Evolutionary conservation across 2,797 vertebrate genomes (phyloP).

Genomic region (Lycodopsis pacificus): DNA sequence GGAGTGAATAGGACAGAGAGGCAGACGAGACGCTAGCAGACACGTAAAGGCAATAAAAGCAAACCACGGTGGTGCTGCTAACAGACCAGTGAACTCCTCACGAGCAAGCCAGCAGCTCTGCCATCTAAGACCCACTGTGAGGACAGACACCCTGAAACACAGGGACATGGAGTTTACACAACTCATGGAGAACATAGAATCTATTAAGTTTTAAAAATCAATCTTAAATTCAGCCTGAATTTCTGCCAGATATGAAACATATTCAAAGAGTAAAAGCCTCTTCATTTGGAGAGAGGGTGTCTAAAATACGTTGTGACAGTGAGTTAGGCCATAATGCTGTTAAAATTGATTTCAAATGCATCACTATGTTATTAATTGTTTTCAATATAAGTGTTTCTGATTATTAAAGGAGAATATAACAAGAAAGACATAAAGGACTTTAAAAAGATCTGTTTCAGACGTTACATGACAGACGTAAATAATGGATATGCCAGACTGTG

Average conservation of each 20-base stretch:
- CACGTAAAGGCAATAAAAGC: conserved; percentile 44
- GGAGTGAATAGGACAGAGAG: conserved; percentile 49
- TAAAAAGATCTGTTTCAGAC: background rate
- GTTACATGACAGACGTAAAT: background rate
- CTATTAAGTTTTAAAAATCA: conserved; percentile 8
- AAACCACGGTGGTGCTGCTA: conserved; percentile 45
- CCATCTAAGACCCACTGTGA: conserved; percentile 22
- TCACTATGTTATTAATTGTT: background rate
- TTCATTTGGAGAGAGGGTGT: conserved; percentile 1
- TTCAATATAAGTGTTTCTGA: background rate
- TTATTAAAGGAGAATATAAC: background rate
- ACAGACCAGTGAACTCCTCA: conserved; percentile 47
- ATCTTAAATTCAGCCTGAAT: background rate
- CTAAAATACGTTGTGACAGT: background rate
- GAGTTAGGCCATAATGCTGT: background rate
- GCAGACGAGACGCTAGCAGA: conserved; percentile 23
- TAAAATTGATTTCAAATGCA: background rate
- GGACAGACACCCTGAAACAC: conserved; percentile 15
- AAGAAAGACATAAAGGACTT: background rate
- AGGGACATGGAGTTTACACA: conserved; percentile 6
- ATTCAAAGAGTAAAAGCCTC: background rate
- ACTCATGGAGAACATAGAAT: conserved; percentile 1
- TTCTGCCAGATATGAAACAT: conserved; percentile 4
- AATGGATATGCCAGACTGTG: background rate
- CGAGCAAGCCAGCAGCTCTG: conserved; percentile 36